Conservation (phyloP, 2,113 vertebrate species). For the Formicarius rufipectus region DNA sequence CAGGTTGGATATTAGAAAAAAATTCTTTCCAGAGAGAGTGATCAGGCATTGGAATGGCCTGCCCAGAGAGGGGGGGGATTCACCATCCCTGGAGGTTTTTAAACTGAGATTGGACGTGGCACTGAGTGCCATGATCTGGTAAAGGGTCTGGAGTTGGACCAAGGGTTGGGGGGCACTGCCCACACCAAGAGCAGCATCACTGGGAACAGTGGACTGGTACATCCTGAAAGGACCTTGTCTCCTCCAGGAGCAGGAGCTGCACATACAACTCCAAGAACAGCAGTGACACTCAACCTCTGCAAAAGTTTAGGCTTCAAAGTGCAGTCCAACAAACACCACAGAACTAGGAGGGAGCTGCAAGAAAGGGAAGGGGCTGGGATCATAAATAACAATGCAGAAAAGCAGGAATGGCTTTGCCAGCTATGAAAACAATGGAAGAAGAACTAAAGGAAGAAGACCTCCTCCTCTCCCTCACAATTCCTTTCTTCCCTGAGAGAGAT, state of each 20-base stretch:
- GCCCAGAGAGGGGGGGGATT: too few relatives aligned
- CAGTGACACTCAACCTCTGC: too few relatives aligned
- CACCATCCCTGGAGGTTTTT: too few relatives aligned
- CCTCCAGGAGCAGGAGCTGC: neutral
- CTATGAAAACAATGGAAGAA: slow-evolving; percentile 11
- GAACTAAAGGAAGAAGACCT: slow-evolving; percentile 37
- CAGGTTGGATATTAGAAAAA: too few relatives aligned
- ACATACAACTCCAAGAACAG: neutral
- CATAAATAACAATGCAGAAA: slow-evolving; percentile 17
- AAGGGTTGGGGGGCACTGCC: too few relatives aligned
- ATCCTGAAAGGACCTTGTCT: neutral
- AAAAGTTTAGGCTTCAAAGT: neutral
- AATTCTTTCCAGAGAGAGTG: too few relatives aligned
- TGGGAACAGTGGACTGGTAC: neutral
- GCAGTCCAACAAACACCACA: neutral
- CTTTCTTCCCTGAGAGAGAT: slow-evolving; percentile 38
- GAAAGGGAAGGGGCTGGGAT: neutral
- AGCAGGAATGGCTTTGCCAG: slow-evolving; percentile 31
- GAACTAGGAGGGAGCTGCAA: neutral
- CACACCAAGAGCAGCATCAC: neutral
- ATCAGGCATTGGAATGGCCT: too few relatives aligned
- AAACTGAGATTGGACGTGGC: too few relatives aligned
- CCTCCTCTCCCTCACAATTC: neutral
- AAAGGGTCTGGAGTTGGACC: too few relatives aligned
- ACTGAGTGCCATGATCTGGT: too few relatives aligned